phyloP scores from a whole-genome alignment of 2,888 invertebrate species.

The Synergus gifuensis region DNA sequence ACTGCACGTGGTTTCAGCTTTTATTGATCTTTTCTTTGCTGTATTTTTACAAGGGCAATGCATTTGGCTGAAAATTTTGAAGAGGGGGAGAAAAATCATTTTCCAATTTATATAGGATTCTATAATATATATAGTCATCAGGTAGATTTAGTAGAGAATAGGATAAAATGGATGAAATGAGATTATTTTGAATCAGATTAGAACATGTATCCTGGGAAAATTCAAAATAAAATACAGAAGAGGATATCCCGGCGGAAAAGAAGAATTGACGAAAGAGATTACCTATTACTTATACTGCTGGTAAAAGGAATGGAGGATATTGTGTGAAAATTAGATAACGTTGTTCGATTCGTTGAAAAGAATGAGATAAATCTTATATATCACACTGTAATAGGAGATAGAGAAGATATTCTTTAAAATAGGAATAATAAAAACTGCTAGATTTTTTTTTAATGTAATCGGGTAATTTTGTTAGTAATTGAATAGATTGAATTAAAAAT shows the following conservation, averaged over 20 bases:
- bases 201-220: too few species aligned
- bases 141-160: not conserved
- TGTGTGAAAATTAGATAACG: not conserved
- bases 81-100: too few species aligned
- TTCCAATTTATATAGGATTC: not conserved
- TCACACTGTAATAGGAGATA: too few species aligned
- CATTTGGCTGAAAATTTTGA: not conserved
- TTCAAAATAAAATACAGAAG: not conserved
- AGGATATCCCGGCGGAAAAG: not conserved
- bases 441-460: too few species aligned
- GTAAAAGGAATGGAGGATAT: not conserved
- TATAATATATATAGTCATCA: too few species aligned
- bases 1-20: not conserved
- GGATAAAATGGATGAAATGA: not conserved
- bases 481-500: too few species aligned
- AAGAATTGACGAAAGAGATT: not conserved
- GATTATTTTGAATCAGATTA: too few species aligned
- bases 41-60: not conserved
- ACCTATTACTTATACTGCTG: too few species aligned
- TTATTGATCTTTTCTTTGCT: constrained; percentile 16
- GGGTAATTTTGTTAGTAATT: too few species aligned
- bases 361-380: too few species aligned
- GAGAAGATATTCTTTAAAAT: too few species aligned
- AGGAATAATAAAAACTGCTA: too few species aligned
- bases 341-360: not conserved